Conservation (phyloP, 2,888 invertebrate genomes). For the Theodoxus fluviatilis region DNA sequence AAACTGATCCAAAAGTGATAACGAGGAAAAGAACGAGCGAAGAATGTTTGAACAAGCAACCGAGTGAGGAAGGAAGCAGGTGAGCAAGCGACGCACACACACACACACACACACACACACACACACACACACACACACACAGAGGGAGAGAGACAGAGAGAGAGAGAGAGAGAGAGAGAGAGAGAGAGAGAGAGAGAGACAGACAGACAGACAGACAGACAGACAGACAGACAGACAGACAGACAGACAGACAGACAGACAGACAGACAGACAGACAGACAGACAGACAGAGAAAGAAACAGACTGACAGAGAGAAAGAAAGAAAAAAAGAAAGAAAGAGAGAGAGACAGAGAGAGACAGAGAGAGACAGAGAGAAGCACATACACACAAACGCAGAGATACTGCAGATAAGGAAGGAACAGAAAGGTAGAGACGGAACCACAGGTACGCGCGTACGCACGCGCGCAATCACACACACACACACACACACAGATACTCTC, state of each 20-base stretch:
- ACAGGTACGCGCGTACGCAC: background rate
- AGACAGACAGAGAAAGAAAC: background rate
- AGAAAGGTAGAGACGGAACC: background rate
- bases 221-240: too few relatives aligned
- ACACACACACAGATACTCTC: background rate
- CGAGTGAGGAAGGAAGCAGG: too few relatives aligned
- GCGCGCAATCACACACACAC: slow-evolving; percentile 1
- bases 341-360: slow-evolving; percentile 9
- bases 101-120: too few relatives aligned
- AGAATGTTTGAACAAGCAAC: too few relatives aligned
- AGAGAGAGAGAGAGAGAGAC: slow-evolving; percentile 13
- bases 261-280: slow-evolving; percentile 9
- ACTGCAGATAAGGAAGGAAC: background rate
- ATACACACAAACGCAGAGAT: background rate
- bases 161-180: background rate
- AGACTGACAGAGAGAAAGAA: too few relatives aligned
- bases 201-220: slow-evolving; percentile 5
- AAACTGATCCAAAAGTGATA: too few relatives aligned
- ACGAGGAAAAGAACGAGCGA: too few relatives aligned
- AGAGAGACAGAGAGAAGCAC: slow-evolving; percentile 12
- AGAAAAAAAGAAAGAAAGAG: too few relatives aligned
- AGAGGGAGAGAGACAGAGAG: background rate
- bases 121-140: background rate
- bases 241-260: slow-evolving; percentile 5
- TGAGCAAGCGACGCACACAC: too few relatives aligned